Evolutionary conservation across 2,797 vertebrate species (phyloP).

Genomic region (Echiichthys vipera): DNA sequence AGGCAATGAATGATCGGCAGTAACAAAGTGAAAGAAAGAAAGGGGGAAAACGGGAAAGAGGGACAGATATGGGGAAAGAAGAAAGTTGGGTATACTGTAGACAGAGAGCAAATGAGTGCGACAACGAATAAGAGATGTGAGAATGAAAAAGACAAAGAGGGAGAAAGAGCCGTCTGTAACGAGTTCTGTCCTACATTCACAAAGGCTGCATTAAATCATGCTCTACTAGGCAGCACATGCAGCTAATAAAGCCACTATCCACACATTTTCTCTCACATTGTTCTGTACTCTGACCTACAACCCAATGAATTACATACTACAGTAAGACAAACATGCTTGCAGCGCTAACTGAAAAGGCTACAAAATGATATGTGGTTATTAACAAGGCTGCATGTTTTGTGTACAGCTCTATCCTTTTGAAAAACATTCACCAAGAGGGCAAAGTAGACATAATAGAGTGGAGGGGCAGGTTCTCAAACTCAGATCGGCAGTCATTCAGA

Average conservation of each 20-base stretch:
- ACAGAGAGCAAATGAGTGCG: constrained; percentile 19
- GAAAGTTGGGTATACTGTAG: constrained; percentile 6
- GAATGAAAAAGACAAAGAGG: constrained; percentile 36
- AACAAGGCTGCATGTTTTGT: neutral
- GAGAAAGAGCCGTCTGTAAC: constrained; percentile 42
- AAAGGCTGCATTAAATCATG: constrained; percentile 64
- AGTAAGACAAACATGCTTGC: neutral
- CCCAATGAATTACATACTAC: constrained; percentile 23
- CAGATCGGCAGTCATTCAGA: constrained; percentile 25
- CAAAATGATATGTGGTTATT: constrained; percentile 19
- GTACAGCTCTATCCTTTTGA: neutral
- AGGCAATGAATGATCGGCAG: constrained; percentile 33
- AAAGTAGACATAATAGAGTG: constrained; percentile 29
- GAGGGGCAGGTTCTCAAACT: constrained; percentile 22
- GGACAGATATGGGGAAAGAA: constrained; percentile 9
- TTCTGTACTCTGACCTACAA: constrained; percentile 36
- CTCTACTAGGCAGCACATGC: constrained; percentile 52
- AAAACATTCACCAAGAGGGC: constrained; percentile 13
- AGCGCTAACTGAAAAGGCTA: constrained; percentile 11
- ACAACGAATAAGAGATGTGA: constrained; percentile 1
- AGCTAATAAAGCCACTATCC: constrained; percentile 22
- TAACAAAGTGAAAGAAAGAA: constrained; percentile 2
- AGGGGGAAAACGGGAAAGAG: neutral
- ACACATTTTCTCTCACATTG: constrained; percentile 25
- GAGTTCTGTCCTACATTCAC: constrained; percentile 64